Evolutionary conservation across 2,113 vertebrate genomes (phyloP).

Genomic region (Microcebus tavaratra): DNA sequence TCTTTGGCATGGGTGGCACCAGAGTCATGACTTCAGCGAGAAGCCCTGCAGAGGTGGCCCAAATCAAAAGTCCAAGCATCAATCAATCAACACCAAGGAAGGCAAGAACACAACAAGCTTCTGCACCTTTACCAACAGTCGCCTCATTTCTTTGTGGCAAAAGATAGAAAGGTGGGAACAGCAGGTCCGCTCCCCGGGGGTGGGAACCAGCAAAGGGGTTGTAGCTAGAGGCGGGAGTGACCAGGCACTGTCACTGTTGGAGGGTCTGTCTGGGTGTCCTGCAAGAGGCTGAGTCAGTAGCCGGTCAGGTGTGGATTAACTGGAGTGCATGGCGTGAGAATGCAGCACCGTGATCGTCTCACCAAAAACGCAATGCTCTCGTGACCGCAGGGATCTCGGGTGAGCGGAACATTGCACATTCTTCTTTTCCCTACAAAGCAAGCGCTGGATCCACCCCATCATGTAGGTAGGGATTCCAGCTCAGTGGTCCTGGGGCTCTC

Average conservation of each 20-base stretch:
- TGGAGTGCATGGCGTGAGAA: neutral
- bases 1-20: neutral
- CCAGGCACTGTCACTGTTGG: too few species aligned
- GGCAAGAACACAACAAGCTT: neutral
- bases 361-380: neutral
- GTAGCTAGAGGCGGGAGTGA: neutral
- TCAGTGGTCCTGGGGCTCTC: fast-evolving
- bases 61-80: neutral
- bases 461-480: too few species aligned
- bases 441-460: fast-evolving
- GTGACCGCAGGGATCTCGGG: neutral
- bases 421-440: too few species aligned
- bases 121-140: neutral
- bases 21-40: fast-evolving
- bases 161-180: neutral
- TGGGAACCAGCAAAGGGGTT: neutral
- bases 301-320: too few species aligned
- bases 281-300: neutral
- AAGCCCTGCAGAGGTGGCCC: neutral
- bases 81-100: neutral
- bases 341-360: neutral
- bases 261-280: neutral
- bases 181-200: fast-evolving
- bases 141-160: neutral
- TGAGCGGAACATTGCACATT: neutral